Conservation (phyloP, 2,113 vertebrate genomes). For the Raja brachyura region DNA sequence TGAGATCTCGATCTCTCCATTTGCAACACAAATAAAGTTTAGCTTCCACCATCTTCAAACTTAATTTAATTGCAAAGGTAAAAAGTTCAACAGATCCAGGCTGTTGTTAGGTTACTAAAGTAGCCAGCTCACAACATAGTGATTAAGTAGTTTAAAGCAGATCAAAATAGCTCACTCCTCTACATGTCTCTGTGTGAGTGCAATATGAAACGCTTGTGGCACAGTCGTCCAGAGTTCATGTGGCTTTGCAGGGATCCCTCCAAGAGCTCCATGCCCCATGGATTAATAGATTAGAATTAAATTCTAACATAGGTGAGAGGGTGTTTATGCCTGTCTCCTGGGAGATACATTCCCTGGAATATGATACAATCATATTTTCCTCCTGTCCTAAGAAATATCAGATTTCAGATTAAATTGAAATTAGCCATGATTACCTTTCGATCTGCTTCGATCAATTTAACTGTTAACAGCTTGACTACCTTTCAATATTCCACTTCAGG, state of each 20-base stretch:
- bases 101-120: neutral
- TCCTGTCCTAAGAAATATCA: slow-evolving; percentile 11
- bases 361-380: neutral
- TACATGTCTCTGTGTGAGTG: neutral
- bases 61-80: neutral
- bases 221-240: neutral
- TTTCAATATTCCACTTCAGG: slow-evolving; percentile 4
- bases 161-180: neutral
- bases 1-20: neutral
- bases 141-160: neutral
- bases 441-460: neutral
- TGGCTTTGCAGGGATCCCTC: neutral
- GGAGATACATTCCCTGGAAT: slow-evolving; percentile 9
- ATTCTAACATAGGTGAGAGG: neutral
- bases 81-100: neutral
- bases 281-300: slow-evolving; percentile 26
- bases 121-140: neutral
- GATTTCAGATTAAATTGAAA: neutral
- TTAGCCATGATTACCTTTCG: neutral
- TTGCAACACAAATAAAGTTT: neutral
- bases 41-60: neutral
- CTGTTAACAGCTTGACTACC: neutral
- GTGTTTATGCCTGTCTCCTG: slow-evolving; percentile 13
- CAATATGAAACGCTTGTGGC: neutral
- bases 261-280: neutral